phyloP scores from a whole-genome alignment of 2,797 vertebrate genomes.

The Melanotaenia nigrans region DNA sequence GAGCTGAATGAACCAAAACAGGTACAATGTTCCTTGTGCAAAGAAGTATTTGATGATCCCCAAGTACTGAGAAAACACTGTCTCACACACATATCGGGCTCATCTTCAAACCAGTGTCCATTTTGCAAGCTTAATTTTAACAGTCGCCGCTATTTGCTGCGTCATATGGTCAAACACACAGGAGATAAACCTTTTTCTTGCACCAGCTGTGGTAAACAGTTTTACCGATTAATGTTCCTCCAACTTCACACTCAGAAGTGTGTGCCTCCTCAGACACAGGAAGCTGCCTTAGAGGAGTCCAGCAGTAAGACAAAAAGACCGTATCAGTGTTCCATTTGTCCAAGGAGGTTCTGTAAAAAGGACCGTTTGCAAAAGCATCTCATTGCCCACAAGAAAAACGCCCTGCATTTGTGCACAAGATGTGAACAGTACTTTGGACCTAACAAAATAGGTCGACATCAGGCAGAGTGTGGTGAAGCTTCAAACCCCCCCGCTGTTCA shows the following conservation, averaged over 20 bases:
- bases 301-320: slow-evolving; percentile 1
- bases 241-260: slow-evolving; percentile 74
- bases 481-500: not conserved
- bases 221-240: slow-evolving; percentile 65
- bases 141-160: slow-evolving; percentile 68
- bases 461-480: slow-evolving; percentile 48
- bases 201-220: slow-evolving; percentile 74
- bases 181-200: slow-evolving; percentile 79
- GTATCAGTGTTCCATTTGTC: slow-evolving; percentile 73
- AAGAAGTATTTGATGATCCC: slow-evolving; percentile 68
- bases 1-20: slow-evolving; percentile 28
- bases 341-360: slow-evolving; percentile 66
- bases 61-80: slow-evolving; percentile 75
- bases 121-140: slow-evolving; percentile 74
- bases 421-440: slow-evolving; percentile 78
- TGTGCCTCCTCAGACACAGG: slow-evolving; percentile 6
- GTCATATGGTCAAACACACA: slow-evolving; percentile 79
- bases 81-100: slow-evolving; percentile 73
- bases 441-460: slow-evolving; percentile 70
- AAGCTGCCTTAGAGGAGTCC: not conserved
- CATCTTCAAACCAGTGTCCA: slow-evolving; percentile 73
- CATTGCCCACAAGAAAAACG: slow-evolving; percentile 68
- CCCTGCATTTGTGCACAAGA: slow-evolving; percentile 66
- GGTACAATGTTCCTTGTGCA: slow-evolving; percentile 77
- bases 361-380: slow-evolving; percentile 68